These are phyloP conservation scores for Hapalemur alaotrensis DNA, from an alignment of 2,797 vertebrate genomes.

Conservation along the genomic window DNA sequence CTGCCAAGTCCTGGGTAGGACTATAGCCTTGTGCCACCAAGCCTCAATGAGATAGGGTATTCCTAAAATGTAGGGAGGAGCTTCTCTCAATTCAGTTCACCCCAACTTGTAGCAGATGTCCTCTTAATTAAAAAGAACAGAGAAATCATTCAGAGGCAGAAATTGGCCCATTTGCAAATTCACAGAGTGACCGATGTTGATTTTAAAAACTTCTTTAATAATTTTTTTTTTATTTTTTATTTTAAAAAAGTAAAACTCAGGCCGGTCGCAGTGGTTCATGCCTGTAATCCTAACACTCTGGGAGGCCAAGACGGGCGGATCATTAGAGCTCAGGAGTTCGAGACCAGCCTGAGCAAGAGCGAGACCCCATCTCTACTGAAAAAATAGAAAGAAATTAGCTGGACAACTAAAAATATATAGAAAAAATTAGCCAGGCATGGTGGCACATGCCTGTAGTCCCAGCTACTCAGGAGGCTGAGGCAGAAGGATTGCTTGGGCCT, in stretches of 20 bases:
- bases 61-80: not conserved
- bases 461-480: too few species aligned
- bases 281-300: too few species aligned
- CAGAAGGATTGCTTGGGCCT: too few species aligned
- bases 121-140: not conserved
- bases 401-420: too few species aligned
- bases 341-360: too few species aligned
- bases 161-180: not conserved
- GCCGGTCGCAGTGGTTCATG: too few species aligned
- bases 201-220: not conserved
- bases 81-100: not conserved
- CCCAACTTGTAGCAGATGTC: not conserved
- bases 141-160: slow-evolving; percentile 22
- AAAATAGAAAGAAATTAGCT: too few species aligned
- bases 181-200: not conserved
- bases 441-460: too few species aligned
- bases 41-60: not conserved
- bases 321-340: too few species aligned
- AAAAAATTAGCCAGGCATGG: too few species aligned
- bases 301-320: too few species aligned
- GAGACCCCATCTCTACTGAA: too few species aligned
- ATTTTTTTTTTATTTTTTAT: not conserved
- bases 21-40: not conserved
- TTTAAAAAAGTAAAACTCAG: not conserved
- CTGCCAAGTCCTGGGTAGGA: not conserved